Evolutionary conservation across 1,140 invertebrate genomes (phyloP), one percentile per base, ranked within the genome.

Genomic region (Drosophila suzukii): DNA sequence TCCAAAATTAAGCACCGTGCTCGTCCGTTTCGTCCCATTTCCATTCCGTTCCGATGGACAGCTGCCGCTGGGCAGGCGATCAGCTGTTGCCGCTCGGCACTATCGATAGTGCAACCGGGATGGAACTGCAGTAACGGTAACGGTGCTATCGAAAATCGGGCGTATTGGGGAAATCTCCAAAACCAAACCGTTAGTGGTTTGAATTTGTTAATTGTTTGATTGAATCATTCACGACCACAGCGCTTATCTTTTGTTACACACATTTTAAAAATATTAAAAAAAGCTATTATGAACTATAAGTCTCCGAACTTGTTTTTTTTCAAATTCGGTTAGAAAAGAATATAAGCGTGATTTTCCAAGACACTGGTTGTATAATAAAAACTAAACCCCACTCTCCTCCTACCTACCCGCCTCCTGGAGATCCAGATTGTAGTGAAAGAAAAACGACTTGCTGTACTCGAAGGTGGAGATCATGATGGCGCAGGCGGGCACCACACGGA

Each of bases 381-480:
- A 27, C 27, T 7, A 17, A 17, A n/a, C 13, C 38, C 38, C 38
- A 7, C 32, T n/a, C 10, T 1, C 38, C n/a, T n/a, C 17, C 30
- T 27, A 63, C 76, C 24, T 60, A 80, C 79, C 63, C 7, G 84
- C 49, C 15, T 88, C 60, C 36, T 86, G 41, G 0, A 88, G 49
- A 50, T 73, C 60, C 7, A 88, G 60, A 24, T 94, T 94, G 59
- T 94, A 93, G 53, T 92, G 92, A 81, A 94, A 94, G 80, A 99
- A 99, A 91, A 97, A 98, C 49, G 94, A 93, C 93, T 99, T 99
- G 67, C 97, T 96, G 91, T 97, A 97, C 94, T 99, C 98, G 92
- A 98, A 99, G 10, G 97, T 96, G 10, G 97, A 96, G 50, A 99
- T 98, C 98, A 99, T 99, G 11, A 99, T 98, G 6, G 98, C 98